Conservation (phyloP, 2,113 vertebrate genomes). For the Hemichromis elongatus region DNA sequence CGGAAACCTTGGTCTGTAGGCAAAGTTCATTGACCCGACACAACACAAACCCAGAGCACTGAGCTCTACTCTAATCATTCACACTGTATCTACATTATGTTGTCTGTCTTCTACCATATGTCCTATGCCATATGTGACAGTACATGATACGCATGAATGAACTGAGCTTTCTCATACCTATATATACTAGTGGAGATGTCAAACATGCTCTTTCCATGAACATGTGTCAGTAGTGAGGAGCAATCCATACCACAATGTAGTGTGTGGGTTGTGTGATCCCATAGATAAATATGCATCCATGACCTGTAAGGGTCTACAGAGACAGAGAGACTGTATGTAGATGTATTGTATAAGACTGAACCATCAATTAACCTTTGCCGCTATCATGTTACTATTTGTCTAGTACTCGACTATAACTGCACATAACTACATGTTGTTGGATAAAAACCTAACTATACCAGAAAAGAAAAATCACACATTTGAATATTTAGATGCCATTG, state of each 20-base stretch:
- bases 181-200: not conserved
- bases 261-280: constrained; percentile 1
- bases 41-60: constrained; percentile 15
- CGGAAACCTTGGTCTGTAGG: not conserved
- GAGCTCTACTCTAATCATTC: constrained; percentile 2
- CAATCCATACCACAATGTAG: constrained; percentile 16
- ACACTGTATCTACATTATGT: not conserved
- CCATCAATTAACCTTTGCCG: not conserved
- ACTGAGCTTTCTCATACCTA: not conserved
- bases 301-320: not conserved
- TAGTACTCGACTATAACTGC: not conserved
- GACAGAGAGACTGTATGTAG: not conserved
- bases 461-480: not conserved
- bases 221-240: not conserved
- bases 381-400: not conserved
- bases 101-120: not conserved
- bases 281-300: constrained; percentile 32
- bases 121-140: not conserved
- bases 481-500: not conserved
- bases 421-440: not conserved
- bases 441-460: not conserved
- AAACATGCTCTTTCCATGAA: not conserved
- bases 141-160: not conserved
- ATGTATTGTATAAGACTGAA: not conserved
- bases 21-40: constrained; percentile 18